phyloP scores from a whole-genome alignment of 2,888 invertebrate genomes.

The Strigamia crassipes region DNA sequence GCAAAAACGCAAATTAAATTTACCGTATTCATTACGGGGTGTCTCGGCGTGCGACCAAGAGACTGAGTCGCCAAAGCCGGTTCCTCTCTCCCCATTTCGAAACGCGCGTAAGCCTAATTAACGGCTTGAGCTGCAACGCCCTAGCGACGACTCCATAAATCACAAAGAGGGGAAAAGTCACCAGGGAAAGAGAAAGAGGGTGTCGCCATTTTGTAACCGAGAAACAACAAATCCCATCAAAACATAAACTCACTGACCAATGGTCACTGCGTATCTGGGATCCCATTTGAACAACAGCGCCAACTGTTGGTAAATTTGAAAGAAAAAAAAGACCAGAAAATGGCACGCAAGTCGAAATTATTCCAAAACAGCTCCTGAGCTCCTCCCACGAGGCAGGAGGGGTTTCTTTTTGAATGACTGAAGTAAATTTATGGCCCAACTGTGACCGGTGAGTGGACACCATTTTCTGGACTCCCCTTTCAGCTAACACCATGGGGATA shows the following conservation, averaged over 20 bases:
- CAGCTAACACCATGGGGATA: background rate
- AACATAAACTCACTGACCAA: constrained; percentile 11
- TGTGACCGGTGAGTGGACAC: constrained; percentile 16
- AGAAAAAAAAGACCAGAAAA: background rate
- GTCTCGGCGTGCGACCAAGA: constrained; percentile 38
- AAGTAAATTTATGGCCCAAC: constrained; percentile 8
- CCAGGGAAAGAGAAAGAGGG: constrained; percentile 22
- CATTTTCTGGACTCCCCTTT: constrained; percentile 15
- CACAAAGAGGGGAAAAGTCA: constrained; percentile 35
- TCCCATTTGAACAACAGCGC: background rate
- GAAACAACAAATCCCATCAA: constrained; percentile 5
- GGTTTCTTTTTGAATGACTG: constrained; percentile 7
- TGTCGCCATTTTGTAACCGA: constrained; percentile 16
- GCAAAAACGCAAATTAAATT: constrained; percentile 48
- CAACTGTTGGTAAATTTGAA: background rate
- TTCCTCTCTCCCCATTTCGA: constrained; percentile 38
- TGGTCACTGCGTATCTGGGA: background rate
- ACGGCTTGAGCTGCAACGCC: constrained; percentile 47
- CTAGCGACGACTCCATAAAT: constrained; percentile 44
- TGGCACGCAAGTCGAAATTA: constrained; percentile 1
- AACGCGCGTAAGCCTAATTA: constrained; percentile 47
- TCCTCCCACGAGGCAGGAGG: background rate
- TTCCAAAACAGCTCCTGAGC: background rate
- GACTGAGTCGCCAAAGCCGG: constrained; percentile 45
- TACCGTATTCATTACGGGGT: constrained; percentile 46